Conservation (phyloP, 2,888 invertebrate genomes). For the Agrypnus murinus region DNA sequence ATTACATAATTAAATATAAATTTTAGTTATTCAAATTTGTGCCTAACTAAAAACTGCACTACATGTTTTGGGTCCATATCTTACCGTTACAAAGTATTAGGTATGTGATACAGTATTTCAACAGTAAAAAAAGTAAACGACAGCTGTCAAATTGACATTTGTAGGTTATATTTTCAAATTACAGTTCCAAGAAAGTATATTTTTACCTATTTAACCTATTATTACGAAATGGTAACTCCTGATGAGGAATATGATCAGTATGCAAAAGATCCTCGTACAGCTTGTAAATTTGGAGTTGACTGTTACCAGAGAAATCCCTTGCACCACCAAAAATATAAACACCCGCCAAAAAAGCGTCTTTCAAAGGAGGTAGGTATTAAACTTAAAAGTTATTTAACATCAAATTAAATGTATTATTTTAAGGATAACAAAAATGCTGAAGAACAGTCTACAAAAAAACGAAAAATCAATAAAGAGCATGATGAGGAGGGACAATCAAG, state of each 20-base stretch:
- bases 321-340: conserved; percentile 85
- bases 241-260: conserved; percentile 56
- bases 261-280: conserved; percentile 69
- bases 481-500: conserved; percentile 7
- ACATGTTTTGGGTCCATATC: too few species aligned
- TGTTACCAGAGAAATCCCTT: conserved; percentile 89
- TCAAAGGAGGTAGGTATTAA: conserved; percentile 41
- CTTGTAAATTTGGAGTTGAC: conserved; percentile 85
- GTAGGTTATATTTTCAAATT: too few species aligned
- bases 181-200: too few species aligned
- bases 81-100: too few species aligned
- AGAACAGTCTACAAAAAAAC: conserved; percentile 20
- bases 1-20: too few species aligned
- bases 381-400: too few species aligned
- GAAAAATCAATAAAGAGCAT: conserved; percentile 12
- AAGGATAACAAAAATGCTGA: not conserved
- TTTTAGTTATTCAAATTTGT: too few species aligned
- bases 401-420: not conserved
- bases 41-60: too few species aligned
- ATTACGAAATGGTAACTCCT: conserved; percentile 41
- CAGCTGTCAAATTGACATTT: too few species aligned
- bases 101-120: too few species aligned
- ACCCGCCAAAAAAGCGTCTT: conserved; percentile 74
- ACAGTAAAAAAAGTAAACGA: too few species aligned
- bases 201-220: not conserved